Evolutionary conservation across 2,888 invertebrate species (phyloP).

Genomic region (Spatulosminthurus flaviceps): DNA sequence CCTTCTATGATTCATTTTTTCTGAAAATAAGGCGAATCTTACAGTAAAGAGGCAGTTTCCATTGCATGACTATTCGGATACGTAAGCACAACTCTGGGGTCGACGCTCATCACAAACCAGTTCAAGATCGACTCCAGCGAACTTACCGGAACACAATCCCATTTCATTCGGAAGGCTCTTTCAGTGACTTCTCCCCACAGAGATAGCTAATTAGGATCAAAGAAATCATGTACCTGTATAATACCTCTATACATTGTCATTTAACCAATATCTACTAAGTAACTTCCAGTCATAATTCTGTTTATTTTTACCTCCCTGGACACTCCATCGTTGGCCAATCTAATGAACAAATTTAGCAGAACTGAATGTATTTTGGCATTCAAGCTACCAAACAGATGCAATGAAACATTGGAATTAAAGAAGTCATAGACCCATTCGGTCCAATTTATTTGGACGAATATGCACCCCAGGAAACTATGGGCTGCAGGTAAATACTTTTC

Average conservation of each 20-base stretch:
- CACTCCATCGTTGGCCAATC: slow-evolving; percentile 77
- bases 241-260: no score
- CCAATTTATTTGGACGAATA: slow-evolving; percentile 78
- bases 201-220: slow-evolving; percentile 68
- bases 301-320: slow-evolving; percentile 71
- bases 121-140: slow-evolving; percentile 75
- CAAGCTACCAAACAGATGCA: slow-evolving; percentile 67
- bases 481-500: slow-evolving; percentile 76
- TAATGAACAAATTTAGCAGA: slow-evolving; percentile 76
- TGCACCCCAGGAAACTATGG: slow-evolving; percentile 76
- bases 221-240: no score
- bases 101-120: slow-evolving; percentile 79
- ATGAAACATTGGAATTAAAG: slow-evolving; percentile 64
- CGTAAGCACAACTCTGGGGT: slow-evolving; percentile 74
- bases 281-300: no score
- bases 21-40: slow-evolving; percentile 58
- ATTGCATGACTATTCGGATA: slow-evolving; percentile 63
- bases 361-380: slow-evolving; percentile 72
- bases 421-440: slow-evolving; percentile 70
- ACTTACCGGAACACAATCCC: slow-evolving; percentile 73
- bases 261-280: no score
- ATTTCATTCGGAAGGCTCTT: slow-evolving; percentile 74
- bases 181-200: slow-evolving; percentile 69
- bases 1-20: no score
- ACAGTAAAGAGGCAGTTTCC: slow-evolving; percentile 60